These are phyloP conservation scores for Phymorhynchus buccinoides DNA, from an alignment of 1,140 invertebrate genomes.

Conservation along the genomic window DNA sequence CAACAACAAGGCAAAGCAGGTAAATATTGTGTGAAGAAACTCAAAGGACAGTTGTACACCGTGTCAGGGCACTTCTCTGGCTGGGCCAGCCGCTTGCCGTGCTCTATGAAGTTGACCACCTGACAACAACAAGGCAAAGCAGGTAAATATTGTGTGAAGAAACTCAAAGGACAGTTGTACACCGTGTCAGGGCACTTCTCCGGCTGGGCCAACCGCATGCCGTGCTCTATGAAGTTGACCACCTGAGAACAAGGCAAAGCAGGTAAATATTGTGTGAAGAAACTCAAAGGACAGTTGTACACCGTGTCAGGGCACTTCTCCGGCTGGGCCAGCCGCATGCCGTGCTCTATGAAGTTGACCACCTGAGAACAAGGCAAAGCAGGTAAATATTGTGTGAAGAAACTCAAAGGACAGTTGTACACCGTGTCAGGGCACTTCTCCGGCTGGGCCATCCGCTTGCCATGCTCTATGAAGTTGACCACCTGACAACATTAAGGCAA, in stretches of 20 bases:
- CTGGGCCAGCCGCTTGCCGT: slow-evolving; percentile 57
- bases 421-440: slow-evolving; percentile 61
- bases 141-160: no score
- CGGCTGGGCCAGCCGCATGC: slow-evolving; percentile 60
- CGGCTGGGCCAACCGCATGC: slow-evolving; percentile 59
- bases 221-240: slow-evolving; percentile 77
- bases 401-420: no score
- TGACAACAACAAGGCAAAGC: no score
- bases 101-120: slow-evolving; percentile 77
- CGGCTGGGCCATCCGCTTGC: slow-evolving; percentile 60
- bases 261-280: no score
- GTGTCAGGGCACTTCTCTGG: slow-evolving; percentile 63
- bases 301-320: slow-evolving; percentile 61
- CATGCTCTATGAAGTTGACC: slow-evolving; percentile 77
- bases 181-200: slow-evolving; percentile 61
- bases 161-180: no score
- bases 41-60: slow-evolving; percentile 62
- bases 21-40: no score
- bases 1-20: slow-evolving; percentile 39
- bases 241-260: no score
- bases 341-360: slow-evolving; percentile 77
- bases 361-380: slow-evolving; percentile 55
- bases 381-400: no score
- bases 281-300: no score
- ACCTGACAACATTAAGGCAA: no score